phyloP scores from a whole-genome alignment of 2,797 vertebrate species.

The Rhodeus uyekii region DNA sequence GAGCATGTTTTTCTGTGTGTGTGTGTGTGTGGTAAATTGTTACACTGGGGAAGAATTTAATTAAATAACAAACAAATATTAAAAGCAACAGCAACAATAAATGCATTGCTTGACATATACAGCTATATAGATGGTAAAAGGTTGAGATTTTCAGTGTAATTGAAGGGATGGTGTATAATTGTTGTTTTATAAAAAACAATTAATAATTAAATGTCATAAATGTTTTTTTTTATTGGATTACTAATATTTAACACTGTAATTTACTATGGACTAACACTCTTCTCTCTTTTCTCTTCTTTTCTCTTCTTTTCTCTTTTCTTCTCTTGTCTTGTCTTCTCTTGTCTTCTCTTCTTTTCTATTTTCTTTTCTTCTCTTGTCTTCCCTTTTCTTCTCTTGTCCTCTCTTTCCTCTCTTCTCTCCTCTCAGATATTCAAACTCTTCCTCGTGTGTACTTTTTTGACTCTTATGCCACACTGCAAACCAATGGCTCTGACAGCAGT shows the following conservation, averaged over 20 bases:
- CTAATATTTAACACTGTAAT: conserved; percentile 21
- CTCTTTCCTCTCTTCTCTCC: conserved; percentile 25
- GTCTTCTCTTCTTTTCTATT: not conserved
- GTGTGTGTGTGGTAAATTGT: not conserved
- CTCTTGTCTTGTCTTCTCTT: not conserved
- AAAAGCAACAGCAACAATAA: too few species aligned
- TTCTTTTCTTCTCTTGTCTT: not conserved
- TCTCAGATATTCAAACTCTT: conserved; percentile 87
- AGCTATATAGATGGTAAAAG: not conserved
- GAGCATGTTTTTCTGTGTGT: not conserved
- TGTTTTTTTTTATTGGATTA: not conserved
- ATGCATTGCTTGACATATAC: not conserved
- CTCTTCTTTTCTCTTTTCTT: not conserved
- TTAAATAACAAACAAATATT: too few species aligned
- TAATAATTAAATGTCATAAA: too few species aligned
- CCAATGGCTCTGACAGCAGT: conserved; percentile 88
- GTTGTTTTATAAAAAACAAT: too few species aligned
- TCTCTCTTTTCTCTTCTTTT: not conserved
- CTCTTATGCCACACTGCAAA: conserved; percentile 83
- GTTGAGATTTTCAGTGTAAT: not conserved
- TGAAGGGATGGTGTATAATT: not conserved
- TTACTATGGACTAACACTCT: conserved; percentile 10
- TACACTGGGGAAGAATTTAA: not conserved
- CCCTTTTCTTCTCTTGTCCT: not conserved
- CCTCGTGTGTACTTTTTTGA: conserved; percentile 91